Conservation (phyloP, 2,888 invertebrate species). For the Apotomis betuletana region DNA sequence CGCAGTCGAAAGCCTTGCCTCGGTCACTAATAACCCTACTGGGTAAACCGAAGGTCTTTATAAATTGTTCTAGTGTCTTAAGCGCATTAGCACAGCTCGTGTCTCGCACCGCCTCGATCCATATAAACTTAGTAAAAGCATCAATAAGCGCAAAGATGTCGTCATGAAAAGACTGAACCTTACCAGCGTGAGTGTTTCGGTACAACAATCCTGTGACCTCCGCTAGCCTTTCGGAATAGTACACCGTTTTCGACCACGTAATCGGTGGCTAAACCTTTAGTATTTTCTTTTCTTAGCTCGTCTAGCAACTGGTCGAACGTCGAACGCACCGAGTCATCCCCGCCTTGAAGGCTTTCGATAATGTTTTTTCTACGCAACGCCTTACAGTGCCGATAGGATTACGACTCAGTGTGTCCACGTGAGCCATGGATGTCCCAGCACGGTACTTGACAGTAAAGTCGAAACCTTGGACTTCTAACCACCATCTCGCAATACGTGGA, state of each 20-base stretch:
- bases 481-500: no score
- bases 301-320: not conserved
- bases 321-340: conserved; percentile 1
- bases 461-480: not conserved
- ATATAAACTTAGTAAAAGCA: conserved; percentile 19
- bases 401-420: conserved; percentile 33
- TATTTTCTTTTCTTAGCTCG: not conserved
- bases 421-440: conserved; percentile 33
- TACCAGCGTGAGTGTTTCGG: not conserved
- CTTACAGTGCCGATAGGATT: conserved; percentile 25
- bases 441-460: conserved; percentile 19
- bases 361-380: conserved; percentile 3
- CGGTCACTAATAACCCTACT: conserved; percentile 21
- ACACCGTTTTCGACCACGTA: not conserved
- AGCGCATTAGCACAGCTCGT: conserved; percentile 9
- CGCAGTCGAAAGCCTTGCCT: conserved; percentile 26
- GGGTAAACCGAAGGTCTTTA: conserved; percentile 17
- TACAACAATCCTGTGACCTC: not conserved
- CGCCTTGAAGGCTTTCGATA: not conserved
- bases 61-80: not conserved
- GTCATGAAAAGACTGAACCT: no score
- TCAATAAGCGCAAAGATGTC: conserved; percentile 8
- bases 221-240: not conserved
- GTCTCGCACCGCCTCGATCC: conserved; percentile 6
- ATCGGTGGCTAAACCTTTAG: not conserved